Evolutionary conservation across 2,797 vertebrate species (phyloP).

Genomic region (Nannoperca australis): DNA sequence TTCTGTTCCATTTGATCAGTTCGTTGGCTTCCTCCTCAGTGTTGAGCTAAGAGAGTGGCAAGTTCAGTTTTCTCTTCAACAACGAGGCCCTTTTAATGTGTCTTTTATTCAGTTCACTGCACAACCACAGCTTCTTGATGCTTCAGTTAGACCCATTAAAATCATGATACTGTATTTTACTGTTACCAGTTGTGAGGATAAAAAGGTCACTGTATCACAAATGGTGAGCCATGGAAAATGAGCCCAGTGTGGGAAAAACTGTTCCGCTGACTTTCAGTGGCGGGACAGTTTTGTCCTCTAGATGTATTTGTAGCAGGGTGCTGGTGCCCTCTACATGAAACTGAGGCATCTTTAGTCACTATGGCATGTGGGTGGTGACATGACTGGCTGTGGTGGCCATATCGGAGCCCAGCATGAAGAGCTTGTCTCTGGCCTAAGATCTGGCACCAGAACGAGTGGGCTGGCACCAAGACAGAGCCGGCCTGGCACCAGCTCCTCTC

Average conservation of each 20-base stretch:
- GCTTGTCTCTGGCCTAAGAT: conserved; percentile 62
- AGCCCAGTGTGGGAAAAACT: conserved; percentile 42
- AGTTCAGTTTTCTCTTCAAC: conserved; percentile 10
- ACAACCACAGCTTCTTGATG: not conserved
- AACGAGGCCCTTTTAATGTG: not conserved
- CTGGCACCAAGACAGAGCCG: conserved; percentile 59
- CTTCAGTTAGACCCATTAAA: conserved; percentile 17
- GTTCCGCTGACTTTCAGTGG: conserved; percentile 32
- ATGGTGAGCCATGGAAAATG: conserved; percentile 57
- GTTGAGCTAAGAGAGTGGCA: conserved; percentile 14
- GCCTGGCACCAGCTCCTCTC: conserved; percentile 55
- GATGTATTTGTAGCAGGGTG: conserved; percentile 55
- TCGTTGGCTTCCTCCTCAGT: conserved; percentile 34
- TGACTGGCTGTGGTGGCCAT: conserved; percentile 64
- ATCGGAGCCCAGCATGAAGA: conserved; percentile 66
- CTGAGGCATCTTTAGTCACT: conserved; percentile 58
- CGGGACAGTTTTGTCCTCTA: conserved; percentile 56
- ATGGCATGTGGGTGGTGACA: conserved; percentile 63
- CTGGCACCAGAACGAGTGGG: conserved; percentile 61
- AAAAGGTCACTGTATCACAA: conserved; percentile 62
- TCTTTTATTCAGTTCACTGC: conserved; percentile 15
- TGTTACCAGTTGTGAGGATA: conserved; percentile 33
- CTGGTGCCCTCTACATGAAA: conserved; percentile 65
- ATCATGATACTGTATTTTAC: conserved; percentile 4
- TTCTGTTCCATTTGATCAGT: conserved; percentile 18